Percentiles rank a stretch among this genome's conserved stretches.
phyloP scores from a whole-genome alignment of 2,888 invertebrate genomes.

The Microdon myrmicae region DNA sequence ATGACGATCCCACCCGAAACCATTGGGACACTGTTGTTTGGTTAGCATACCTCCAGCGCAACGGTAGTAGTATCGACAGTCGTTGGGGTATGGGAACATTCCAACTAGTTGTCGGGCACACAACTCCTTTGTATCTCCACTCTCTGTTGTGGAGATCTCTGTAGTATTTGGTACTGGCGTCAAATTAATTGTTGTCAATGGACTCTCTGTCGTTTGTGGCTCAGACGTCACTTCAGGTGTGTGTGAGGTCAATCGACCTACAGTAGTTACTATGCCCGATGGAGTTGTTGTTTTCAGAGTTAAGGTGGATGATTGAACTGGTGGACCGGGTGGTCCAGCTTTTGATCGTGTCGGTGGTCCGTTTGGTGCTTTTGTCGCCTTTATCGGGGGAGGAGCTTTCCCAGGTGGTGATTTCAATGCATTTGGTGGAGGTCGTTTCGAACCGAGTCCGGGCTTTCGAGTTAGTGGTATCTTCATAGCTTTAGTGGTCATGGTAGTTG shows the following conservation, averaged over 20 bases:
- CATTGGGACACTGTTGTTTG: conserved; percentile 10
- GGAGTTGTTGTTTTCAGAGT: background rate
- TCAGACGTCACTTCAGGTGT: background rate
- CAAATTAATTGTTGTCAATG: background rate
- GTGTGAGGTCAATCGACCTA: no score
- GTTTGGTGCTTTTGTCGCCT: background rate
- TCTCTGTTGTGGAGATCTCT: no score
- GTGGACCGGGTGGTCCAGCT: background rate
- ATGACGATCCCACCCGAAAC: conserved; percentile 20
- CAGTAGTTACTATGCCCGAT: background rate
- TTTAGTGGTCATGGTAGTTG: no score
- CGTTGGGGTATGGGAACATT: conserved; percentile 10
- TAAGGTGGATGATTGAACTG: conserved; percentile 1
- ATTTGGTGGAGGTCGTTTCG: background rate
- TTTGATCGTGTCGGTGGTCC: background rate
- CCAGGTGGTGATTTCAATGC: background rate
- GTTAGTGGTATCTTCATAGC: no score
- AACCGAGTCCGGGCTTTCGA: no score
- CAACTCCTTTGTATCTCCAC: background rate
- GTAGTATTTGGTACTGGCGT: background rate
- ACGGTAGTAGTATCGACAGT: conserved; percentile 28
- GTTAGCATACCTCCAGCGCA: conserved; percentile 11
- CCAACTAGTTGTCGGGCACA: conserved; percentile 14
- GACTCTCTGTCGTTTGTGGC: conserved; percentile 1
- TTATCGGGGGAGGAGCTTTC: background rate